Percentiles rank a stretch among this genome's conserved stretches.
Evolutionary conservation across 1,140 invertebrate genomes (phyloP).

Genomic region (Ceratina japonica): DNA sequence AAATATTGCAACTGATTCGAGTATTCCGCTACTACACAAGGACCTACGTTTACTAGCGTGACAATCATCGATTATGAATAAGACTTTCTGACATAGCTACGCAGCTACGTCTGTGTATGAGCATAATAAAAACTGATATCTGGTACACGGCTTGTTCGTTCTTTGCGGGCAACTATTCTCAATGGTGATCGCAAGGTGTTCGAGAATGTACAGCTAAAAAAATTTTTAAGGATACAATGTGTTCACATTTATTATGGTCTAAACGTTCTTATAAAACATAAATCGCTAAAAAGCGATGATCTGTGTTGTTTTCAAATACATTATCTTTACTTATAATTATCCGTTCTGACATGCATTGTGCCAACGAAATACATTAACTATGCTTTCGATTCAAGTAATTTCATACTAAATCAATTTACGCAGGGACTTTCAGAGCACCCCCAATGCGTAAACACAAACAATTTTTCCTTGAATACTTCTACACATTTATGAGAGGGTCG

Average conservation of each 20-base stretch:
- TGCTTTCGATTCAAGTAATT: conserved; percentile 33
- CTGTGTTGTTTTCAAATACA: conserved; percentile 58
- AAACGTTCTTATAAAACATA: conserved; percentile 66
- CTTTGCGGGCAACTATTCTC: not conserved
- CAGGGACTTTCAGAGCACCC: not conserved
- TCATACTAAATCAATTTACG: conserved; percentile 27
- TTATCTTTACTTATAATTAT: conserved; percentile 20
- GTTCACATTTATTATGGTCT: conserved; percentile 64
- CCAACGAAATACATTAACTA: conserved; percentile 18
- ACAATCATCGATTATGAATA: not conserved
- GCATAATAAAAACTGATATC: conserved; percentile 10
- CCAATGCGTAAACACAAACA: conserved; percentile 25
- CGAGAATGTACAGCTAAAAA: conserved; percentile 41
- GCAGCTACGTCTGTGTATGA: not conserved
- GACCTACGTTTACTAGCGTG: not conserved
- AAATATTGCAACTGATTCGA: conserved; percentile 37
- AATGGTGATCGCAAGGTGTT: conserved; percentile 39
- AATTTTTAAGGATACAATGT: conserved; percentile 61
- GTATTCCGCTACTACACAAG: conserved; percentile 14
- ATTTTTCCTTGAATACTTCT: conserved; percentile 27
- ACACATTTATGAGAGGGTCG: conserved; percentile 31
- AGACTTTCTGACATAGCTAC: conserved; percentile 4
- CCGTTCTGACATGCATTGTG: conserved; percentile 12
- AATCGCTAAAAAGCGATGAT: conserved; percentile 61
- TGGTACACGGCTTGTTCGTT: conserved; percentile 9